Base-by-base conservation (phyloP, 2,888 invertebrate genomes). In the Apantesis nais region DNA sequence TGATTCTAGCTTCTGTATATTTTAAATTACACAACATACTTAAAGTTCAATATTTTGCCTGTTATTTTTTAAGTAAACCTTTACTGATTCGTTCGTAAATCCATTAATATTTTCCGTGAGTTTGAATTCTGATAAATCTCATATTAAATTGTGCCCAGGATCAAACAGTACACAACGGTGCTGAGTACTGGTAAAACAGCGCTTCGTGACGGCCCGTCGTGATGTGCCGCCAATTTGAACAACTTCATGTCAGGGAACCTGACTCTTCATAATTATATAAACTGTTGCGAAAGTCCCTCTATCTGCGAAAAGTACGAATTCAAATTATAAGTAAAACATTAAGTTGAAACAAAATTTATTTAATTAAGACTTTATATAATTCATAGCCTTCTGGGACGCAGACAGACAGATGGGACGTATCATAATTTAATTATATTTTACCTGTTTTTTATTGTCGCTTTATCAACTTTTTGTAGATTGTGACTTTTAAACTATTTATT, bases 201-300 rank as follows among this genome's bases (percentile, higher is more conserved):
- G 48, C 68, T 39, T 81, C 83, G 81, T 83, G 83, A 81, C 81
- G 78, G 63, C 55, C 71, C 68, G 74, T 83, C 84, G 85, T 85
- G 85, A 84, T 78, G 78, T 37, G 72, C 73, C 77, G 73, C 76
- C 82, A 82, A 81, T 82, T 82, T 79, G 76, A 80, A 52, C 75
- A 73, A 75, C 79, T 71, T 79, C 84, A 75, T 80, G 84, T 80
- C 85, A 81, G 82, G 68, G 71, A 76, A 80, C 79, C 84, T 77
- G 73, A 72, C 78, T 75, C 58, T 37, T 62, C 76, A 74, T 78
- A 81, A 81, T 78, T 81, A 76, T 68, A 39, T 74, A 76, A 78
- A 80, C 72, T 61, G 60, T 73, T 64, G 68, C 68, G 70, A 70
- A 66, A 62, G 52, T 62, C 8, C 48, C 25, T 48, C 22, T 63